phyloP scores from a whole-genome alignment of 2,888 invertebrate genomes.

The Drosophila picticornis region DNA sequence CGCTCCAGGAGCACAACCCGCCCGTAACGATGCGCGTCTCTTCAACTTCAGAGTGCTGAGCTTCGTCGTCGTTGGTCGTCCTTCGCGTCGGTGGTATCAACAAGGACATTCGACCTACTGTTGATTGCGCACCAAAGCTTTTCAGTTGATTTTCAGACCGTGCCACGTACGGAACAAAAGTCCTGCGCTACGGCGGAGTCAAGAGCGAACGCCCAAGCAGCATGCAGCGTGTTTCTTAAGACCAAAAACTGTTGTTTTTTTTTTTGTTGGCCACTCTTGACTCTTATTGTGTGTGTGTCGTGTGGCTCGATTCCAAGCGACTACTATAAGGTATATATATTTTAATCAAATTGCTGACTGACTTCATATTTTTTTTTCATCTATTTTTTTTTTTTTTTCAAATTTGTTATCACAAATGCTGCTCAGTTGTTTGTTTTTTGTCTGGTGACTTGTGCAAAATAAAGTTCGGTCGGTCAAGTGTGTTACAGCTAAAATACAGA shows the following conservation, averaged over 20 bases:
- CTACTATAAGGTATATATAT: slow-evolving; percentile 39
- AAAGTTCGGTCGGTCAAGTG: slow-evolving; percentile 55
- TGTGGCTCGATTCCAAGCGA: slow-evolving; percentile 23
- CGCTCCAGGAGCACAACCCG: slow-evolving; percentile 51
- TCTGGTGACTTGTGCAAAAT: slow-evolving; percentile 40
- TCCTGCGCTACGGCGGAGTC: slow-evolving; percentile 40
- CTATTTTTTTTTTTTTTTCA: background rate
- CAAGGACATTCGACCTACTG: slow-evolving; percentile 81
- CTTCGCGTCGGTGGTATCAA: slow-evolving; percentile 64
- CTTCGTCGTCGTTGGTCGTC: slow-evolving; percentile 47
- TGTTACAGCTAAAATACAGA: slow-evolving; percentile 21
- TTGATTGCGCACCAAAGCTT: slow-evolving; percentile 76
- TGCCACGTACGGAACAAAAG: slow-evolving; percentile 73
- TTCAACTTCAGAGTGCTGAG: slow-evolving; percentile 50
- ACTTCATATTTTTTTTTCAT: background rate
- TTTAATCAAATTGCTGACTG: slow-evolving; percentile 19
- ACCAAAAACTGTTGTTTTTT: slow-evolving; percentile 20
- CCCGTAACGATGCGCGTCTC: slow-evolving; percentile 35
- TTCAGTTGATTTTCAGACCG: slow-evolving; percentile 79
- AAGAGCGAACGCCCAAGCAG: slow-evolving; percentile 32
- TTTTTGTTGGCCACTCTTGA: background rate
- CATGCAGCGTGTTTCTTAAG: slow-evolving; percentile 53
- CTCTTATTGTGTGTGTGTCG: slow-evolving; percentile 4
- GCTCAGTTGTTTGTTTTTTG: slow-evolving; percentile 16
- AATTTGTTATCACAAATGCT: slow-evolving; percentile 2